phyloP scores from a whole-genome alignment of 1,140 invertebrate genomes.

The Cydia strobilella region DNA sequence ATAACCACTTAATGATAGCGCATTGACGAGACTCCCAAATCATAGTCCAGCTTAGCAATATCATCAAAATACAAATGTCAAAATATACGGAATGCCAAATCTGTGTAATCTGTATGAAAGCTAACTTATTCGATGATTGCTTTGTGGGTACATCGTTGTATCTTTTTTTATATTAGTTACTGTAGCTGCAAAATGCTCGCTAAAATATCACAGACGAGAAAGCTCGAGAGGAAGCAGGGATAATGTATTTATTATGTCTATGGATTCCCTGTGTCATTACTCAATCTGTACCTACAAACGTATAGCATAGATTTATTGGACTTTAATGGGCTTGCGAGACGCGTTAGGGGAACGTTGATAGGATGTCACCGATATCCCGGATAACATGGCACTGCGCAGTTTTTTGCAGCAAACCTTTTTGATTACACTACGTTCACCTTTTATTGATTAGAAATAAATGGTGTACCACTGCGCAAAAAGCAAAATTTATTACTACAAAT shows the following conservation, averaged over 20 bases:
- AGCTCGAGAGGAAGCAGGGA: too few species aligned
- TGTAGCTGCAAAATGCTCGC: too few species aligned
- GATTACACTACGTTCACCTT: background rate
- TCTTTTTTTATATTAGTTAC: too few species aligned
- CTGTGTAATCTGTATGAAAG: too few species aligned
- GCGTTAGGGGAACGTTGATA: conserved; percentile 14
- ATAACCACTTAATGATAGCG: conserved; percentile 48
- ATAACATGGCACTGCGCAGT: conserved; percentile 24
- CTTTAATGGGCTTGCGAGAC: conserved; percentile 21
- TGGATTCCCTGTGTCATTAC: background rate
- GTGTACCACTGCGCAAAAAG: too few species aligned
- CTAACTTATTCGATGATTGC: too few species aligned
- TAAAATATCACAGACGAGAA: too few species aligned
- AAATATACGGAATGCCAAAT: too few species aligned
- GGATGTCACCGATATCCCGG: conserved; percentile 27
- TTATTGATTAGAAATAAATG: too few species aligned
- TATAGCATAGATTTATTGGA: conserved; percentile 15
- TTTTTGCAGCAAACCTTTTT: background rate
- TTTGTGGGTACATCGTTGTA: too few species aligned
- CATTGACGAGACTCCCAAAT: conserved; percentile 36
- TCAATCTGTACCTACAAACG: background rate
- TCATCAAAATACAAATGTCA: background rate
- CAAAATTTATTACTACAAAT: too few species aligned
- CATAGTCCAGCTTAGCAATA: background rate
- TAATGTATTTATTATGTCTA: background rate